Evolutionary conservation across 1,140 invertebrate genomes (phyloP).

Genomic region (Helicoverpa zea): DNA sequence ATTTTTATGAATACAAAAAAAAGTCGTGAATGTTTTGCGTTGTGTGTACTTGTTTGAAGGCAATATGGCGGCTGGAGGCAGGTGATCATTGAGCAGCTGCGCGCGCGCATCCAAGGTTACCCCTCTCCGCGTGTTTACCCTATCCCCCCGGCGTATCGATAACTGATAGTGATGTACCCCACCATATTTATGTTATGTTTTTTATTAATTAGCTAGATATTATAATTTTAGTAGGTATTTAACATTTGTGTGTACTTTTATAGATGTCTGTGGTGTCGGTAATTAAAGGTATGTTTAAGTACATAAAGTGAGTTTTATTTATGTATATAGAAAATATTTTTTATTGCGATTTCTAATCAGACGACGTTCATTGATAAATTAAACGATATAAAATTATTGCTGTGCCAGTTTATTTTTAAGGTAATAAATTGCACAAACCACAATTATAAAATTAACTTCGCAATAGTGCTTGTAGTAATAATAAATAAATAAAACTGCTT

Average conservation of each 20-base stretch:
- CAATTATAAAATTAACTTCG: no score
- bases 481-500: no score
- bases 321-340: no score
- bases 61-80: constrained; percentile 79
- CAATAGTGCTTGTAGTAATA: no score
- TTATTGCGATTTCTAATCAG: no score
- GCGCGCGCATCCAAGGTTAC: constrained; percentile 75
- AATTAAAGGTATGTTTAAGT: not conserved
- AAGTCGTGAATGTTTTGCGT: constrained; percentile 35
- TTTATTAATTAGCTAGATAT: constrained; percentile 28
- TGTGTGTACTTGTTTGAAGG: constrained; percentile 70
- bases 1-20: constrained; percentile 49
- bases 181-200: constrained; percentile 35
- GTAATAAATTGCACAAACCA: no score
- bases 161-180: constrained; percentile 69
- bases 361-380: no score
- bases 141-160: constrained; percentile 59
- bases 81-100: constrained; percentile 79
- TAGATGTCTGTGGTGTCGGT: not conserved
- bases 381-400: no score
- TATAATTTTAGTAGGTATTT: constrained; percentile 26
- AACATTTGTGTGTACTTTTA: not conserved
- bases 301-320: not conserved
- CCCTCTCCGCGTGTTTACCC: constrained; percentile 68
- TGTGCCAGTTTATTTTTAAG: no score